Percentiles rank a stretch among this genome's conserved stretches.
Evolutionary conservation across 2,797 vertebrate species (phyloP).

Genomic region (Tapirus indicus): DNA sequence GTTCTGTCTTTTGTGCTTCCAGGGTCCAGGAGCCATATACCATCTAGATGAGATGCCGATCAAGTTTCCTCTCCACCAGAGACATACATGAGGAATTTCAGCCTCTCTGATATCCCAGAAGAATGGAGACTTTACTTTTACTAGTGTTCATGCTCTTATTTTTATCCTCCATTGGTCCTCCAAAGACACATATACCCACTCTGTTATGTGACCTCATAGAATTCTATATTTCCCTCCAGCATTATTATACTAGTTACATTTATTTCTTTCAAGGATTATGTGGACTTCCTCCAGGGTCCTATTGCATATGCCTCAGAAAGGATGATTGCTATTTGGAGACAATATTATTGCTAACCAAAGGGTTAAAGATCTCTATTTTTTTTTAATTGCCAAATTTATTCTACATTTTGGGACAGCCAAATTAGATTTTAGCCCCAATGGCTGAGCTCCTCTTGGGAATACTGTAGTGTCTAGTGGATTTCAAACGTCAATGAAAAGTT

Average conservation of each 20-base stretch:
- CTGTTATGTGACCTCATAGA: background rate
- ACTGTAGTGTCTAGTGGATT: slow-evolving; percentile 35
- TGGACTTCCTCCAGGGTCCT: slow-evolving; percentile 52
- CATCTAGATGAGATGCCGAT: background rate
- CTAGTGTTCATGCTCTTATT: background rate
- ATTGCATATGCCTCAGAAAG: background rate
- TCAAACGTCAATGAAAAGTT: slow-evolving; percentile 62
- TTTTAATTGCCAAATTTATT: slow-evolving; percentile 57
- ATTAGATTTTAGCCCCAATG: slow-evolving; percentile 37
- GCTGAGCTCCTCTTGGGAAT: slow-evolving; percentile 34
- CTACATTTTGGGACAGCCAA: slow-evolving; percentile 55
- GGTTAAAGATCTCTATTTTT: slow-evolving; percentile 51
- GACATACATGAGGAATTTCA: background rate
- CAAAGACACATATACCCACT: background rate
- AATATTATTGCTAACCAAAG: slow-evolving; percentile 68
- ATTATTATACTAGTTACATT: background rate
- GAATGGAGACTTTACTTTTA: background rate
- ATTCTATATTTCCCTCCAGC: background rate
- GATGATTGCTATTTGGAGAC: slow-evolving; percentile 54
- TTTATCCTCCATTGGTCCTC: background rate
- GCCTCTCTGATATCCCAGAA: background rate
- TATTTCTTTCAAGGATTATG: slow-evolving; percentile 37
- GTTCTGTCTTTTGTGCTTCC: background rate
- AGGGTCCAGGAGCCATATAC: background rate
- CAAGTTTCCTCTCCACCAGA: background rate